Evolutionary conservation across 2,113 vertebrate species (phyloP), one percentile per base, ranked within the genome.

Genomic region (Antechinus stuartii): DNA sequence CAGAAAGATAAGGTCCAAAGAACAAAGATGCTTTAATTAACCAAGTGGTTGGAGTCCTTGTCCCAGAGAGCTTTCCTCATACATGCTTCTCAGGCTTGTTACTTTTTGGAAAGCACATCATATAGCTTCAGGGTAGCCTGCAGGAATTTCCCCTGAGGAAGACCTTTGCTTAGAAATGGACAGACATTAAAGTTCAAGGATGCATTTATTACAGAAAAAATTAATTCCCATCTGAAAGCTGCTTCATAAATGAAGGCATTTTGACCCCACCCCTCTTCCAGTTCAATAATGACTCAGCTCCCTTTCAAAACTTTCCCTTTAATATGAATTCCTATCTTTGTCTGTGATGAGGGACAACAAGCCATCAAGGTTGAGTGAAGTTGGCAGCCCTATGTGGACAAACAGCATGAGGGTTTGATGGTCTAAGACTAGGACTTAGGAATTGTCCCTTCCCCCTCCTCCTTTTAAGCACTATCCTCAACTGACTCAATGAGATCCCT

Each of bases 171-270:
- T 93, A 96, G 57, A 16, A 96, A 96, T 0, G 94, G 47, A 30
- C 47, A 76, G 61, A 46, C 35, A 91, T 49, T 52, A 94, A 95
- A 97, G 95, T 52, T 94, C 94, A 97, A 96, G 68, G 96, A 95
- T 97, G 98, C 55, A 89, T 92, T 46, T 46, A 91, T 52, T 92
- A 0, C 84, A 47, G 23, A 50, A 90, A 93, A 49, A 54, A 90
- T 47, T 94, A 97, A 97, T 93, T 97, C n/a, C 94, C 98, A 94
- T 96, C 96, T 98, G 97, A 98, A 98, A 97, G 96, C 76, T 96
- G 95, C 90, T 96, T 97, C 93, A 97, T 92, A 93, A 96, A 95
- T 96, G 95, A 96, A 96, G 96, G 89, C 97, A 92, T 93, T 92
- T 26, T 95, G 96, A 96, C 96, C 95, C 96, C 96, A 95, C 76